Conservation (phyloP, 1,140 invertebrate species). For the Ostrea denselamellosa region DNA sequence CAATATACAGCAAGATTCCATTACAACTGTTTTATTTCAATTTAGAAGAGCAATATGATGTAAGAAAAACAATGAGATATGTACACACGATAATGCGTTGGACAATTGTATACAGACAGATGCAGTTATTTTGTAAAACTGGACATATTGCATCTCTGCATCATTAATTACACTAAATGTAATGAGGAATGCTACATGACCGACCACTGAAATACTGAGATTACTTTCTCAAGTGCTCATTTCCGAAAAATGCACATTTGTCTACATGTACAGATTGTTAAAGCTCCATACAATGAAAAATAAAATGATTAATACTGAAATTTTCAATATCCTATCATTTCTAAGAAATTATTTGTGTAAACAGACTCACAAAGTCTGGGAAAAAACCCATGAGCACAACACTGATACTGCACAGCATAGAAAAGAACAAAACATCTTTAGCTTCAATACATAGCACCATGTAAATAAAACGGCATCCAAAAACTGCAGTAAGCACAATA, state of each 20-base stretch:
- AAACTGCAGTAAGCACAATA: not conserved
- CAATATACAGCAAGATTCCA: not conserved
- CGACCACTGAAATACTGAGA: not conserved
- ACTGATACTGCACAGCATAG: not conserved
- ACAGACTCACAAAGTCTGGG: not conserved
- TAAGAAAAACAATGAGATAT: not conserved
- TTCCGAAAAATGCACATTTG: not conserved
- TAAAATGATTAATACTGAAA: slow-evolving; percentile 11
- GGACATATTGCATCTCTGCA: not conserved
- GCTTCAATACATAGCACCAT: slow-evolving; percentile 1
- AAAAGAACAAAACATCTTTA: not conserved
- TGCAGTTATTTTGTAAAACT: not conserved
- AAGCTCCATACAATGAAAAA: not conserved
- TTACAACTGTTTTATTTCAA: not conserved
- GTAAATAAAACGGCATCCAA: not conserved
- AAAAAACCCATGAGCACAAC: not conserved
- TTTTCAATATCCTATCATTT: not conserved
- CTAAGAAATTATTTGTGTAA: not conserved
- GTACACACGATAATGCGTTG: not conserved
- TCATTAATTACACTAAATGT: not conserved
- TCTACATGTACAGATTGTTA: too few species aligned
- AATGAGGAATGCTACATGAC: not conserved
- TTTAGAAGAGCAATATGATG: not conserved
- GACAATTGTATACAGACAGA: not conserved
- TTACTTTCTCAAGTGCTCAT: not conserved